phyloP scores from a whole-genome alignment of 2,888 invertebrate genomes.

The Cyclophora albipunctata region DNA sequence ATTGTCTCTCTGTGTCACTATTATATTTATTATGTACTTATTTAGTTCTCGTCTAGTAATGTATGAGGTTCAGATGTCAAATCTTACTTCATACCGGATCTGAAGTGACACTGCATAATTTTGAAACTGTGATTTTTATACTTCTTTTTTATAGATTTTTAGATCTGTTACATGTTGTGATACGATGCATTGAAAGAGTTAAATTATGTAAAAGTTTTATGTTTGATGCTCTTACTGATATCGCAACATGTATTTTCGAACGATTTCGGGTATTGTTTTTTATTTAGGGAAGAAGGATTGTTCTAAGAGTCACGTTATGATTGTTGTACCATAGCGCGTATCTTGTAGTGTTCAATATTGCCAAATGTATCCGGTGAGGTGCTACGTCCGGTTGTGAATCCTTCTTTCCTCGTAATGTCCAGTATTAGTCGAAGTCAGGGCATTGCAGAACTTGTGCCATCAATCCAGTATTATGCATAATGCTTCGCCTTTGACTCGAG shows the following conservation, averaged over 20 bases:
- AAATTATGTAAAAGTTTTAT: constrained; percentile 24
- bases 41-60: constrained; percentile 57
- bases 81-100: constrained; percentile 63
- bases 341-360: constrained; percentile 36
- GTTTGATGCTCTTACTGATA: constrained; percentile 36
- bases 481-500: constrained; percentile 64
- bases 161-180: constrained; percentile 72
- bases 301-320: constrained; percentile 13
- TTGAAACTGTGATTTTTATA: constrained; percentile 74
- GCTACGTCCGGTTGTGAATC: constrained; percentile 72
- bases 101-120: constrained; percentile 74
- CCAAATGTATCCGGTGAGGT: constrained; percentile 52
- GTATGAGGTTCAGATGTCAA: constrained; percentile 53
- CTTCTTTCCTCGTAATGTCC: constrained; percentile 68
- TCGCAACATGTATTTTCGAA: constrained; percentile 63
- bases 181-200: constrained; percentile 39
- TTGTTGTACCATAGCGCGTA: constrained; percentile 8
- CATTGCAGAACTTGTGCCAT: constrained; percentile 71
- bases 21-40: constrained; percentile 67
- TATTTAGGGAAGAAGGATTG: constrained; percentile 65
- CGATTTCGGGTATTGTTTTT: constrained; percentile 46
- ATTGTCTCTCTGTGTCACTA: constrained; percentile 67
- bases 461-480: constrained; percentile 68
- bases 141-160: constrained; percentile 65
- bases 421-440: constrained; percentile 71